These are phyloP conservation scores for Knipowitschia caucasica DNA, from an alignment of 2,797 vertebrate genomes.

Conservation along the genomic window DNA sequence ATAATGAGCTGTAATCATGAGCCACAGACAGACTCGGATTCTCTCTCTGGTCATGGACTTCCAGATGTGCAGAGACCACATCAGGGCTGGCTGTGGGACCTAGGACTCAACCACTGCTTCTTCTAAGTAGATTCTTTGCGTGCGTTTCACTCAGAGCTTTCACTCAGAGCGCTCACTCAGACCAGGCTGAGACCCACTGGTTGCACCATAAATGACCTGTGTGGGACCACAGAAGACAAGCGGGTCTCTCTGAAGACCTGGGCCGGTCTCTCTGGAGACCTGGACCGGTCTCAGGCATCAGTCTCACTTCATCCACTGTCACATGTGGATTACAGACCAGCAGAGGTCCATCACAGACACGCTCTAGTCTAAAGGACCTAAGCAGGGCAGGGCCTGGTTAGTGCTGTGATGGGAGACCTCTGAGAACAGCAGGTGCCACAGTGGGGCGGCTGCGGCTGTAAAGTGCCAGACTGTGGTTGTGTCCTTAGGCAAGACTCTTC, in stretches of 20 bases:
- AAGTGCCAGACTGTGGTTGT: too few species aligned
- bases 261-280: conserved; percentile 59
- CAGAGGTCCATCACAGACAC: conserved; percentile 30
- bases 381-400: too few species aligned
- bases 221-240: conserved; percentile 66
- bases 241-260: conserved; percentile 53
- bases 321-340: conserved; percentile 56
- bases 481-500: too few species aligned
- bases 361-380: too few species aligned
- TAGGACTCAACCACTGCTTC: conserved; percentile 38
- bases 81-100: conserved; percentile 52
- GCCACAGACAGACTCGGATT: too few species aligned
- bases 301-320: conserved; percentile 70
- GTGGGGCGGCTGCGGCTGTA: too few species aligned
- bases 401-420: too few species aligned
- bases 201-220: conserved; percentile 68
- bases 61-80: conserved; percentile 43
- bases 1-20: too few species aligned
- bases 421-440: too few species aligned
- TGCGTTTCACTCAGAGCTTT: conserved; percentile 64
- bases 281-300: conserved; percentile 68
- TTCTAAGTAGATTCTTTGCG: conserved; percentile 69
- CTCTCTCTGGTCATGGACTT: conserved; percentile 8
- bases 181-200: conserved; percentile 37
- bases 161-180: conserved; percentile 47